Base-by-base conservation (phyloP, 2,113 vertebrate genomes). In the Galbula dea region DNA sequence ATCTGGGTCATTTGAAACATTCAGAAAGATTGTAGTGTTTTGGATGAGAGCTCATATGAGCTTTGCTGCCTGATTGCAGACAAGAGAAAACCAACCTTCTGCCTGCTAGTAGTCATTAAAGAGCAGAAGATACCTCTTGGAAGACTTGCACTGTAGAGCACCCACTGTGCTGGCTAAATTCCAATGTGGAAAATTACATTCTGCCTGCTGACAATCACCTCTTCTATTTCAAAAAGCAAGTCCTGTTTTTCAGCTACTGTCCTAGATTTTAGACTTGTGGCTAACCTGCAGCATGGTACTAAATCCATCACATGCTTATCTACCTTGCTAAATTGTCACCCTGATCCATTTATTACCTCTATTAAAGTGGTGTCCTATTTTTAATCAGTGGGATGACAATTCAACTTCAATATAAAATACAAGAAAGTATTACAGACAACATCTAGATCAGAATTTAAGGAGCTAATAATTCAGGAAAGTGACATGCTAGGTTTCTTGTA, bases 261-360 rank as follows among this genome's bases (percentile, higher is more conserved):
- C 67, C 87, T 71, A 80, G 75, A 76, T 89, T 93, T 76, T 80
- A 83, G 46, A 34, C 49, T 32, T 46, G 29, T 86, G 67, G 23
- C 45, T 80, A 58, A 91, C 67, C 43, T 89, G 59, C 37, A 79
- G 21, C 7, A 0, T 49, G n/a, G 36, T 74, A 46, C 49, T 87
- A 75, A 88, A 95, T 95, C 86, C 69, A 78, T 90, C 88, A 92
- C 39, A 27, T 51, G 76, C 76, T 84, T 93, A 91, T 94, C 91
- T 95, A 34, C 71, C 29, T 82, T 83, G 71, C 45, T 87, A 81
- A 75, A 68, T 62, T 92, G 61, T 78, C 83, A 88, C 39, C 19
- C 24, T 52, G 18, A 81, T 72, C 26, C 15, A 68, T 92, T 94
- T 81, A 77, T 83, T 86, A 81, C 30, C 15, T 59, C 57, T 45